Evolutionary conservation across 2,888 invertebrate species (phyloP), one percentile per base, ranked within the genome.

Genomic region (Epiperipatus broadwayi): DNA sequence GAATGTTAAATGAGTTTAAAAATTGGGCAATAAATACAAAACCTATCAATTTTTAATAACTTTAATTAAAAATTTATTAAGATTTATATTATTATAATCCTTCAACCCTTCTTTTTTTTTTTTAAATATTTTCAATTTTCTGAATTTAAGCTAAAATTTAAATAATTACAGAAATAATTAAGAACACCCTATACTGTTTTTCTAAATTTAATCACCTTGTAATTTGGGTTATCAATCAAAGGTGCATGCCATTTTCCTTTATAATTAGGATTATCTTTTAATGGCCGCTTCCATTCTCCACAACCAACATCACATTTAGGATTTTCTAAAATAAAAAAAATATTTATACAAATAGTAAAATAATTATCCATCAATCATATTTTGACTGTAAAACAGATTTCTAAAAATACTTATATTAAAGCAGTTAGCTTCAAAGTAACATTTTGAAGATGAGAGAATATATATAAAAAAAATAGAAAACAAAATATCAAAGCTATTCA

Each of bases 241-340:
- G 66, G 61, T 31, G 93, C 77, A 35, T 71, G 65, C 97, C 97
- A 97, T 63, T 85, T 85, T 52, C 97, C 97, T 55, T 77, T 75
- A 64, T 87, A 91, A 60, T 81, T 78, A 5, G 89, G 89, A 67
- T 93, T 93, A 41, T 78, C 70, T 32, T 89, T 71, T 50, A 73
- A 63, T 14, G 85, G 83, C 14, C 79, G 69, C 46, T 71, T 71
- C 85, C 95, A 97, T 30, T 66, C 63, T 0, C 97, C 97, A 64
- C 97, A 97, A 10, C 97, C 95, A 2, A 76, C 69, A 4, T 67
- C 68, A 55, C 93, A 95, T 3, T 65, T 66, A 0, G 91, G 85
- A 66, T 97, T 97, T 51, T 78, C 76, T 56, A 46, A 4, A 48
- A 39, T 16, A 22, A 35, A 25, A 25, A 18, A 22, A 34, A 16